Evolutionary conservation across 2,888 invertebrate species (phyloP).

Genomic region (Dermolepida albohirtum): DNA sequence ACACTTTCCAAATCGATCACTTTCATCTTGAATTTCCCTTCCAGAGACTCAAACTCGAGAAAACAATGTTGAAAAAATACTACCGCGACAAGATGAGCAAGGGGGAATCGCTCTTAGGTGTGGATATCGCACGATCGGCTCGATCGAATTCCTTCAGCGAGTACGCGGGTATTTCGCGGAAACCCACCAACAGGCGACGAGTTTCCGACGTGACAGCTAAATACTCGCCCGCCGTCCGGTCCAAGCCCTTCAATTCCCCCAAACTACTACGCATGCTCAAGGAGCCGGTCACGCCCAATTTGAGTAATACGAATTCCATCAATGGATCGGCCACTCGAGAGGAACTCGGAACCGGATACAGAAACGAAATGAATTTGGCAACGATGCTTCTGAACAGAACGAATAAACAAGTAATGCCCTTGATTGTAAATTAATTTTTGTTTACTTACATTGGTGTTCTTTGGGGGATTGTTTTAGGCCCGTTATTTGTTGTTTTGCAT

Average conservation of each 20-base stretch:
- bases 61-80: conserved; percentile 33
- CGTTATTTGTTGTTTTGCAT: too few relatives aligned
- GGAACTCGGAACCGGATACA: not conserved
- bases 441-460: not conserved
- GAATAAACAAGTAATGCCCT: conserved; percentile 14
- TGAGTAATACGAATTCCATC: not conserved
- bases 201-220: conserved; percentile 21
- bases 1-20: too few relatives aligned
- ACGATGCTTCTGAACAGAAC: conserved; percentile 18
- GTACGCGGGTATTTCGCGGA: conserved; percentile 24
- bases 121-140: conserved; percentile 6
- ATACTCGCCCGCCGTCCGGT: not conserved
- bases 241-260: conserved; percentile 27
- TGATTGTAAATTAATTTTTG: not conserved
- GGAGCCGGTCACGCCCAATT: conserved; percentile 31
- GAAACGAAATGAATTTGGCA: conserved; percentile 3
- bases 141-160: conserved; percentile 40
- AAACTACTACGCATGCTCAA: conserved; percentile 30
- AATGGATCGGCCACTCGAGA: too few relatives aligned
- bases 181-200: not conserved
- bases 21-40: not conserved
- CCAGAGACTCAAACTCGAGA: conserved; percentile 40
- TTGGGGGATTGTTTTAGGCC: too few relatives aligned
- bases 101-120: conserved; percentile 9
- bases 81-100: conserved; percentile 24